A percentile compares a stretch with the other conserved stretches of the same genome.
Evolutionary conservation across 2,113 vertebrate genomes (phyloP).

Genomic region (Setophaga petechia): DNA sequence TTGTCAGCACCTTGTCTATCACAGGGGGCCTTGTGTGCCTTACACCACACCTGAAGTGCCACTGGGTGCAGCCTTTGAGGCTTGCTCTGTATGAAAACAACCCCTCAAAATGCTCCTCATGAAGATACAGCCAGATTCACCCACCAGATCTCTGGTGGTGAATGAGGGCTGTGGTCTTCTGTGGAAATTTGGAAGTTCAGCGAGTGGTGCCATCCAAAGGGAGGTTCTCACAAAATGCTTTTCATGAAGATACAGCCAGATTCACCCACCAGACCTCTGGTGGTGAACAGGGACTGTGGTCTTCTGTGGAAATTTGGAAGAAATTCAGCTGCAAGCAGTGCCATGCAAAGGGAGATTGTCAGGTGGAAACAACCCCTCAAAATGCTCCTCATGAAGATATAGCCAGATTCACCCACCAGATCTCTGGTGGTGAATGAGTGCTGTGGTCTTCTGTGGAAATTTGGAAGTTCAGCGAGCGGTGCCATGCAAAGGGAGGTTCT

Average conservation of each 20-base stretch:
- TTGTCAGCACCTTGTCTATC: not conserved
- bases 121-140: not conserved
- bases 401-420: not conserved
- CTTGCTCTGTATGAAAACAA: not conserved
- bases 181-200: not conserved
- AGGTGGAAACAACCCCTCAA: not conserved
- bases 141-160: not conserved
- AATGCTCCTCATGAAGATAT: not conserved
- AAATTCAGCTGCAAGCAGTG: not conserved
- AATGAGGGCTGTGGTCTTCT: not conserved
- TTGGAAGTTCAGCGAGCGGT: not conserved
- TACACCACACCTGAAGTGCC: not conserved
- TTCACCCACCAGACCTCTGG: not conserved
- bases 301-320: not conserved
- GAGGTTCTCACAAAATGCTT: not conserved
- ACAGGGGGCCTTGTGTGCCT: not conserved
- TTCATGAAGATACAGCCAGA: not conserved
- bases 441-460: not conserved
- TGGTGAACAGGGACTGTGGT: not conserved
- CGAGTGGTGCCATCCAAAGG: not conserved
- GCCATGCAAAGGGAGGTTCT: slow-evolving; percentile 26
- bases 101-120: not conserved
- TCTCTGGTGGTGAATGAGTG: not conserved
- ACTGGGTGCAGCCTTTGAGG: not conserved
- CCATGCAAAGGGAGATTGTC: slow-evolving; percentile 24